phyloP scores from a whole-genome alignment of 2,797 vertebrate species.

The Mus caroli region DNA sequence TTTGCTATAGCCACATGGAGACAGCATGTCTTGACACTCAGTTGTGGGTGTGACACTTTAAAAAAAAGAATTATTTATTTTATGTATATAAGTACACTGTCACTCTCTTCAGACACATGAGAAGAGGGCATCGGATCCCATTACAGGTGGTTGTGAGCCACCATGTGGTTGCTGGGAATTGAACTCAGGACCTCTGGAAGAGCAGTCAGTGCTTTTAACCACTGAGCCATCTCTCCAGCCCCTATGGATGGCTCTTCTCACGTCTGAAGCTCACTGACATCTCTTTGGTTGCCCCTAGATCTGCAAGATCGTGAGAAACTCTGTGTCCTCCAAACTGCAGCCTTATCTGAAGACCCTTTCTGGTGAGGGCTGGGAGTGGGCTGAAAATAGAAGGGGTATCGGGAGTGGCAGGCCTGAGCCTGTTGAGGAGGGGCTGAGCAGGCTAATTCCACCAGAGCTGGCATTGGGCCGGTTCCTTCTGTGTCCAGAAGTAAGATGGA shows the following conservation, averaged over 20 bases:
- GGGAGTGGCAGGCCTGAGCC: not conserved
- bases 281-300: constrained; percentile 77
- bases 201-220: not conserved
- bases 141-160: not conserved
- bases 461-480: not conserved
- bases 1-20: not conserved
- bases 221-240: not conserved
- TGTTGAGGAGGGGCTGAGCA: not conserved
- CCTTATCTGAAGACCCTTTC: constrained; percentile 78
- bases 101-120: not conserved
- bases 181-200: not conserved
- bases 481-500: not conserved
- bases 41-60: not conserved
- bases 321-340: constrained; percentile 75
- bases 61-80: not conserved
- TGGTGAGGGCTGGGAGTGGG: constrained; percentile 70
- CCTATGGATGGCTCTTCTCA: not conserved
- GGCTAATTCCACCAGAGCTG: not conserved
- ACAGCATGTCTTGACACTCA: not conserved
- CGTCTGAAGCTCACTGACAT: not conserved
- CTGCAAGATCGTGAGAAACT: constrained; percentile 68
- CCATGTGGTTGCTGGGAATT: not conserved
- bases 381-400: too few species aligned
- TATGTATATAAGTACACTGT: not conserved
- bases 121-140: not conserved